Evolutionary conservation across 2,888 invertebrate species (phyloP).

Genomic region (Conus canariensis): DNA sequence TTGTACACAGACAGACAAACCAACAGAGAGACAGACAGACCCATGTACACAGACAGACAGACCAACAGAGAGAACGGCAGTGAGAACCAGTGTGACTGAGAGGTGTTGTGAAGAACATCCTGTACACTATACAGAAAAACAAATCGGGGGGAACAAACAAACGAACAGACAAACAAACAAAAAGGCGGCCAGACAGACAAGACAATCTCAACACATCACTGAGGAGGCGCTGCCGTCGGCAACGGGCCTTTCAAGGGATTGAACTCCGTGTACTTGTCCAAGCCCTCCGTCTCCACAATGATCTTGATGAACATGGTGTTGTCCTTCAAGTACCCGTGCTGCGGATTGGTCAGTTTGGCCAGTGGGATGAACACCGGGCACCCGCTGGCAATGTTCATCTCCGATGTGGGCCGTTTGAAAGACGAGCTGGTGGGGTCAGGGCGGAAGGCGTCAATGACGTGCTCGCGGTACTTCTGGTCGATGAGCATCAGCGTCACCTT

Average conservation of each 20-base stretch:
- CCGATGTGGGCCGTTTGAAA: slow-evolving; percentile 73
- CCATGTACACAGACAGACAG: no score
- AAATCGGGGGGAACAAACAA: no score
- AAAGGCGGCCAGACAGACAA: no score
- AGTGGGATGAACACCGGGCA: slow-evolving; percentile 75
- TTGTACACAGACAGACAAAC: no score
- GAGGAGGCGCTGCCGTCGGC: slow-evolving; percentile 36
- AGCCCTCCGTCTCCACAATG: slow-evolving; percentile 59
- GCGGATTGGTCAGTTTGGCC: slow-evolving; percentile 59
- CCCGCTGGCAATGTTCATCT: slow-evolving; percentile 78
- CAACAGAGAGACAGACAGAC: no score
- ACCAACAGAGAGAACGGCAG: no score
- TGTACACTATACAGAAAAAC: neutral
- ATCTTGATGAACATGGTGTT: slow-evolving; percentile 73
- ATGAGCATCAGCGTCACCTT: slow-evolving; percentile 76
- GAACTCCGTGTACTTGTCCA: slow-evolving; percentile 54
- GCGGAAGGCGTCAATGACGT: slow-evolving; percentile 76
- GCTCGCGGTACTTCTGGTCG: slow-evolving; percentile 73
- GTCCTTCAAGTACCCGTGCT: slow-evolving; percentile 68
- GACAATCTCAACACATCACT: neutral
- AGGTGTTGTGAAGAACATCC: neutral
- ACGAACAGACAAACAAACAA: no score
- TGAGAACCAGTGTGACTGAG: neutral
- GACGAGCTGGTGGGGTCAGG: slow-evolving; percentile 76
- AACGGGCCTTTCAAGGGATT: slow-evolving; percentile 50